Base-by-base conservation (phyloP, 2,797 vertebrate species). In the Leptoclinus maculatus region DNA sequence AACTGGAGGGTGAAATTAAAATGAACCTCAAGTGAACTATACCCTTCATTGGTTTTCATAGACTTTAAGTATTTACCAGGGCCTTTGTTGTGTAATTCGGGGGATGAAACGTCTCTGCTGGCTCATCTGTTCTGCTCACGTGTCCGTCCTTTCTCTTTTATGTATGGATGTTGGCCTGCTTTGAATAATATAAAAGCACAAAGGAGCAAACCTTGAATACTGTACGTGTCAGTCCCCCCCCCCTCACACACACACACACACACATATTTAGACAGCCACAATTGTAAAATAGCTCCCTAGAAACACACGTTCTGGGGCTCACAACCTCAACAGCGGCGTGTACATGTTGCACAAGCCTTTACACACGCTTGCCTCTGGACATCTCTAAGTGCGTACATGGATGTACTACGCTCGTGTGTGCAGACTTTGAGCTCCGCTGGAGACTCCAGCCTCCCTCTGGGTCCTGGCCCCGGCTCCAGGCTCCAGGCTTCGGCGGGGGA, bases 401-500 rank as follows among this genome's bases (percentile, higher is more conserved):
- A 69, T 84, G 67, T 57, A 19, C 64, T 41, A 60, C 62, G 19
- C 78, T 83, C 53, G 13, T 70, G 65, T 84, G 65, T 76, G 87
- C 85, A 84, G 88, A 80, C 76, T 85, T 74, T 17, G 54, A 83
- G 74, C 89, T 80, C 86, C 77, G 79, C 83, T 84, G 79, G 82
- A 87, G 87, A 88, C 84, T 76, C 65, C 27, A 89, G 85, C 87
- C 85, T 89, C 87, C 87, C 89, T 88, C 77, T 70, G 80, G 84
- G 86, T 74, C 77, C 83, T 85, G 84, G 88, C 83, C 90, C 66
- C 21, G 25, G 71, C 83, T 89, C 29, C n/a, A n/a, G n/a, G n/a
- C n/a, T n/a, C 75, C 73, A 54, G 87, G 79, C 65, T 64, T 79
- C 41, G 16, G 80, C 39, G 66, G 74, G 85, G 86, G 41, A 88